phyloP scores from a whole-genome alignment of 1,140 invertebrate species.

The Zeugodacus cucurbitae region DNA sequence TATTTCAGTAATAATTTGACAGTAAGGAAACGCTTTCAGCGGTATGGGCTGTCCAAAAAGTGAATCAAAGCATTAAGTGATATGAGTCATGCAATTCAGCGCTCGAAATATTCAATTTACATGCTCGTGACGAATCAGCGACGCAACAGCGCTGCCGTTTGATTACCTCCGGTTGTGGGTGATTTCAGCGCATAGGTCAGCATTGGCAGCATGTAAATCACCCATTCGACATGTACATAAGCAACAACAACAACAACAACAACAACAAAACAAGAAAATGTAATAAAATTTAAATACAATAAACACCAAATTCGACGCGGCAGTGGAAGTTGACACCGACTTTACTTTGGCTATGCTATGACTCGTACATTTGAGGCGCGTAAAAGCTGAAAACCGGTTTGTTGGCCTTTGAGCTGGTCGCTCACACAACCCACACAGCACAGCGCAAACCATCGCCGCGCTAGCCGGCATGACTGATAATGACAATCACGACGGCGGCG shows the following conservation, averaged over 20 bases:
- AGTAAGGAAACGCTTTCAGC: neutral
- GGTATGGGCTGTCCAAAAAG: neutral
- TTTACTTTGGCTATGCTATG: neutral
- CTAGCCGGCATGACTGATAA: neutral
- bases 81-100: conserved; percentile 1
- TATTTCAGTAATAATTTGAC: neutral
- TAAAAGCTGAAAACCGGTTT: conserved; percentile 22
- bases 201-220: conserved; percentile 1
- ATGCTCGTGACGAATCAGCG: neutral
- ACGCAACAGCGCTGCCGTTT: neutral
- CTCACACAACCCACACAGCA: neutral
- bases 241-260: neutral
- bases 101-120: neutral
- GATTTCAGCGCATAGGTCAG: conserved; percentile 28
- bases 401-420: neutral
- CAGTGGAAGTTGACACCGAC: neutral
- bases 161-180: conserved; percentile 11
- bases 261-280: neutral
- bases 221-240: neutral
- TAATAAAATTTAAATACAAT: conserved; percentile 17
- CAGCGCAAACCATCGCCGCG: neutral
- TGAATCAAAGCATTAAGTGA: neutral
- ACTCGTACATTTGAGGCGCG: neutral
- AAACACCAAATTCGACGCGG: neutral
- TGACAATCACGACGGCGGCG: neutral